These are phyloP conservation scores for Lutjanus argentimaculatus DNA, from an alignment of 2,797 vertebrate genomes.

Conservation along the genomic window DNA sequence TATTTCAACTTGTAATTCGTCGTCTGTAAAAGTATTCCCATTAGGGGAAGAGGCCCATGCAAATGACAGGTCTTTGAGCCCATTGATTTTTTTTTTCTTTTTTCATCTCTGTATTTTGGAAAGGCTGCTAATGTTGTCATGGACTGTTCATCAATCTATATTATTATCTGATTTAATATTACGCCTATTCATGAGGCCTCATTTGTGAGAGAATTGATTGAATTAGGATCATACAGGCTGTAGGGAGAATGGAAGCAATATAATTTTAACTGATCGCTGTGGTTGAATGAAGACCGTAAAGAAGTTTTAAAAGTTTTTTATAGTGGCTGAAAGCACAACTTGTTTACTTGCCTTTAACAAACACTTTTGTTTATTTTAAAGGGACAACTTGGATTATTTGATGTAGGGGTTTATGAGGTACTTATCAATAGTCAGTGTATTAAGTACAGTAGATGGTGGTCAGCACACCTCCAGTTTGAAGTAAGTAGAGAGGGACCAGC, in stretches of 20 bases:
- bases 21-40: conserved; percentile 85
- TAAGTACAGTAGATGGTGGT: too few relatives aligned
- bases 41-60: conserved; percentile 85
- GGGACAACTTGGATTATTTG: too few relatives aligned
- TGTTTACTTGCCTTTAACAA: conserved; percentile 29
- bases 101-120: conserved; percentile 77
- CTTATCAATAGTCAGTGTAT: too few relatives aligned
- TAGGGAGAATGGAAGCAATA: conserved; percentile 68
- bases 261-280: conserved; percentile 68
- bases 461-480: too few relatives aligned
- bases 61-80: conserved; percentile 85
- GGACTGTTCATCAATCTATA: conserved; percentile 89
- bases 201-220: conserved; percentile 84
- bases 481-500: too few relatives aligned
- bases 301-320: conserved; percentile 67
- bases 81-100: conserved; percentile 83
- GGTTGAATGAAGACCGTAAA: conserved; percentile 50
- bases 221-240: conserved; percentile 81
- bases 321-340: conserved; percentile 10
- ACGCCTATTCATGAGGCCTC: conserved; percentile 83
- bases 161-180: conserved; percentile 89
- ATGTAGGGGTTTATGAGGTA: too few relatives aligned
- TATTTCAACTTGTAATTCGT: conserved; percentile 88
- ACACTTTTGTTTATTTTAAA: neutral
- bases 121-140: conserved; percentile 88